Evolutionary conservation across 92 coral and sea anemone genomes (phyloP), one percentile per base, ranked within the genome.

Genomic region (Epizoanthus ramosus): DNA sequence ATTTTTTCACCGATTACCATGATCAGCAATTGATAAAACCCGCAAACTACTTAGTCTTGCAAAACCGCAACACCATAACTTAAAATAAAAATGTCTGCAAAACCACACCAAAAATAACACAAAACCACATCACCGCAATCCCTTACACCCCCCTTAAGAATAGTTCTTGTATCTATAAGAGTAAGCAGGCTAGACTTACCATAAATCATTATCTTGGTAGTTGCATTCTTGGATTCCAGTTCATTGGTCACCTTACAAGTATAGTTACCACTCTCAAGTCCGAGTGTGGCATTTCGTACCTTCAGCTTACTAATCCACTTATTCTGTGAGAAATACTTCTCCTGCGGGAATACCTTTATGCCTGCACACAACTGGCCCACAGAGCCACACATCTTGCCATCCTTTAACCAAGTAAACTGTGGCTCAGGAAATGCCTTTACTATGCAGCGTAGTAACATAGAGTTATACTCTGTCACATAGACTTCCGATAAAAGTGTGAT

Each of bases 371-470:
- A 9, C 14, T 61, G 8, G 1, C 6, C 21, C 18, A 3, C 68
- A 59, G 43, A 14, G 9, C 17, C 43, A 61, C 82, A 77, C 7
- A 10, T 41, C 58, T 41, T 13, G 41, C 57, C 82, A 61, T 77
- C 21, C 17, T 77, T 77, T 37, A 37, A 39, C 82, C 82, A 77
- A 31, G 5, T 41, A 6, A 77, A 35, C 5, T 2, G 43, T 0
- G 82, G 82, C 60, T 61, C 37, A 6, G 82, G 82, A 77, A 77
- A 77, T 17, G 56, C 82, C n/a, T 10, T 77, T 6, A 77, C 82
- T 17, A 0, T 45, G 24, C 82, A 77, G 39, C 19, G 41, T 33
- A 77, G 65, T 8, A 21, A 14, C 8, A 45, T 60, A 13, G 15
- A 6, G 43, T 65, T 21, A 61, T 1, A 59, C 45, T 77, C 82